These are phyloP conservation scores for Empis livida DNA, from an alignment of 2,888 invertebrate species.

Conservation along the genomic window DNA sequence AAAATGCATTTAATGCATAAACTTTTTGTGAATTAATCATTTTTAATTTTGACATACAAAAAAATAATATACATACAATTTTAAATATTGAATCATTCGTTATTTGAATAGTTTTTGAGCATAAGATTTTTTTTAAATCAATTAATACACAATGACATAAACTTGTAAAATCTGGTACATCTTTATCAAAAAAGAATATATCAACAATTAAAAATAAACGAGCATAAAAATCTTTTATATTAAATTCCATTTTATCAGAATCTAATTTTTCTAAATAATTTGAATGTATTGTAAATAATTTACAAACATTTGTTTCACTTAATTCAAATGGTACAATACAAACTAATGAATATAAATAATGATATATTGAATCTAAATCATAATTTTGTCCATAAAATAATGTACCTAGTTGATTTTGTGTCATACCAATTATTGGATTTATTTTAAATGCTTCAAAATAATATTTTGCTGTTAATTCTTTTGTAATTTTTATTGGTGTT, in stretches of 20 bases:
- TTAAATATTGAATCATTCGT: slow-evolving; percentile 59
- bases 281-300: slow-evolving; percentile 56
- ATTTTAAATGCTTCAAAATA: slow-evolving; percentile 72
- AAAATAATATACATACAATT: slow-evolving; percentile 66
- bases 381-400: slow-evolving; percentile 66
- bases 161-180: slow-evolving; percentile 49
- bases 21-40: slow-evolving; percentile 62
- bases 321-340: slow-evolving; percentile 77
- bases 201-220: slow-evolving; percentile 37
- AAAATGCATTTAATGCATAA: slow-evolving; percentile 72
- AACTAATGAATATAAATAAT: slow-evolving; percentile 73
- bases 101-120: slow-evolving; percentile 46
- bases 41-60: slow-evolving; percentile 65
- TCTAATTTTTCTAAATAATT: slow-evolving; percentile 44
- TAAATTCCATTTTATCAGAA: slow-evolving; percentile 35
- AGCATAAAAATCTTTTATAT: slow-evolving; percentile 39
- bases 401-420: slow-evolving; percentile 89
- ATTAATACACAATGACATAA: slow-evolving; percentile 57
- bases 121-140: slow-evolving; percentile 59
- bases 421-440: slow-evolving; percentile 74
- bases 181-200: slow-evolving; percentile 40
- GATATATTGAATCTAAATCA: slow-evolving; percentile 77
- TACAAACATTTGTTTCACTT: slow-evolving; percentile 72
- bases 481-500: slow-evolving; percentile 20
- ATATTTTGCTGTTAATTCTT: slow-evolving; percentile 53